Evolutionary conservation across 2,888 invertebrate genomes (phyloP), one percentile per base, ranked within the genome.

Genomic region (Tetragonula carbonaria): DNA sequence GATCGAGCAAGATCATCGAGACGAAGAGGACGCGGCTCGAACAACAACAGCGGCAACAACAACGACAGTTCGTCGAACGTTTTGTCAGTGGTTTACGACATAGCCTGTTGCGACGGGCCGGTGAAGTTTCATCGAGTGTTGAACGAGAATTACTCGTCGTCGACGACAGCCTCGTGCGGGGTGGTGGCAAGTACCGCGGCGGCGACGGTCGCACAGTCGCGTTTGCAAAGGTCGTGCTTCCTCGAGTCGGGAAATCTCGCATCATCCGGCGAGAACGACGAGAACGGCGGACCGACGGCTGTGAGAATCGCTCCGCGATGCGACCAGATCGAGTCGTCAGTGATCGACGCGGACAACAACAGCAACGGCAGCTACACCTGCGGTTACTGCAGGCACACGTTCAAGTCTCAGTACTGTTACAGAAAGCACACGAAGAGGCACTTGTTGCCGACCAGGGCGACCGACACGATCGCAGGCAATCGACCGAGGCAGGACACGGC

Each of bases 21-120:
- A 8, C 75, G 84, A 23, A 82, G 78, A 28, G 78, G 75, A 4
- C 74, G 80, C 2, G 59, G 74, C 0, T 70, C 79, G 28, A 28
- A 28, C 50, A 79, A 13, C 45, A 71, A 38, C 38, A 38, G 2
- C 33, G 2, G 4, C 33, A 33, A 33, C 33, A 33, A 4, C 38
- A 6, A 38, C 73, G 90, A 85, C 57, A 11, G 77, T n/a, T 70
- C 86, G 1, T 76, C 86, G n/a, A 80, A 86, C 33, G 78, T 90
- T 38, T 45, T 88, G 2, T 89, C 90, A 3, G 96, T 97, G 0
- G 96, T 98, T 2, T 95, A 98, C 83, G 98, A 98, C 94, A 96
- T 98, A n/a, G 98, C 98, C 0, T 98, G 97, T 86, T 98, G 98
- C 94, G 98, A 98, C 94, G 98, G 98, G 0, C 98, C 98, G 0